Conservation (phyloP, 2,797 vertebrate species). For the Mastacembelus armatus region DNA sequence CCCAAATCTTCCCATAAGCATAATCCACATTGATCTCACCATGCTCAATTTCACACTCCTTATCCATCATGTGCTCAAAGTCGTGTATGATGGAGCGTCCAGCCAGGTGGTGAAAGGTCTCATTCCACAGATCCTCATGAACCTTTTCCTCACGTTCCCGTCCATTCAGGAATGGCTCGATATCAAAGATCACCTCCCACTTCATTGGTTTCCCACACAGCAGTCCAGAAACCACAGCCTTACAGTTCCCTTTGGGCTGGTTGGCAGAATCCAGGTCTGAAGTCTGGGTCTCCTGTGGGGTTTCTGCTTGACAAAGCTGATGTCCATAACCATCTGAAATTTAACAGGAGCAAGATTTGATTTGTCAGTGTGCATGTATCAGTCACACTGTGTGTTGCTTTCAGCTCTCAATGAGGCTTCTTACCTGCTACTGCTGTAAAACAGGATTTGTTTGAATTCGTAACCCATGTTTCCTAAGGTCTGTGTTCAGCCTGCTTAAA, state of each 20-base stretch:
- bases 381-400: background rate
- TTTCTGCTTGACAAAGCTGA: conserved; percentile 87
- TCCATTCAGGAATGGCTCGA: conserved; percentile 85
- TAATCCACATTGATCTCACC: conserved; percentile 76
- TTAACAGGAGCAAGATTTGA: conserved; percentile 13
- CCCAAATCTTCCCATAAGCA: background rate
- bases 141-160: conserved; percentile 80
- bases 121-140: conserved; percentile 90
- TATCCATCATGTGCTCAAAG: conserved; percentile 92
- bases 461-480: conserved; percentile 3
- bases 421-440: background rate
- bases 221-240: conserved; percentile 90
- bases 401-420: background rate
- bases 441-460: conserved; percentile 1
- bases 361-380: background rate
- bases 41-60: conserved; percentile 91
- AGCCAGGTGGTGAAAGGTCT: conserved; percentile 96
- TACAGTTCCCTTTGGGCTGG: conserved; percentile 82
- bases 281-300: conserved; percentile 77
- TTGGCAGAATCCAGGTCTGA: conserved; percentile 47
- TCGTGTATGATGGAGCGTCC: conserved; percentile 92
- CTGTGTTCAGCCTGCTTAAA: conserved; percentile 3
- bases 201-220: conserved; percentile 83
- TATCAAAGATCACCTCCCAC: conserved; percentile 95
- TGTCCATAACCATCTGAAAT: conserved; percentile 83